Percentiles rank a stretch among this genome's conserved stretches.
These are phyloP conservation scores for Pachypsylla venusta DNA, from an alignment of 1,140 invertebrate genomes.

Conservation along the genomic window DNA sequence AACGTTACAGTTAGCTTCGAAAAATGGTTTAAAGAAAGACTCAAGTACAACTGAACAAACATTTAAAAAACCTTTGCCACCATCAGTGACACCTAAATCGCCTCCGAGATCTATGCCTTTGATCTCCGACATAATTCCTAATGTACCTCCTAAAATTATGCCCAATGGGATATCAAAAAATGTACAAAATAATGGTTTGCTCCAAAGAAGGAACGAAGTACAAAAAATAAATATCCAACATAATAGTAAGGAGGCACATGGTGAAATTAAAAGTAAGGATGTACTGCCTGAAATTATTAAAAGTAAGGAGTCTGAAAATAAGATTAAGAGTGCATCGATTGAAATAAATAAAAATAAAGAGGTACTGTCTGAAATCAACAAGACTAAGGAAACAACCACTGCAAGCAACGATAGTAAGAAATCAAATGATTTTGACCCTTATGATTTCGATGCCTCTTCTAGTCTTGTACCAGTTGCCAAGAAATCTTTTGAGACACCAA, in stretches of 20 bases:
- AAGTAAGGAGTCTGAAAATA: too few relatives aligned
- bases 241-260: too few relatives aligned
- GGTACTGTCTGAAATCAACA: background rate
- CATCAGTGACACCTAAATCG: background rate
- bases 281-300: too few relatives aligned
- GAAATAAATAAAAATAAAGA: background rate
- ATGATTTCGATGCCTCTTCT: slow-evolving; percentile 1
- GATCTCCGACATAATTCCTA: background rate
- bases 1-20: background rate
- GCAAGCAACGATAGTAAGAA: too few relatives aligned
- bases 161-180: background rate
- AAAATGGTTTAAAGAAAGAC: background rate
- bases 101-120: background rate
- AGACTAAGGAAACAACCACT: background rate
- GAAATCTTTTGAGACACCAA: background rate
- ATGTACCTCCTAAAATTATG: background rate
- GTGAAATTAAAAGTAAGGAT: too few relatives aligned
- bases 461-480: background rate
- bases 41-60: background rate
- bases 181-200: background rate
- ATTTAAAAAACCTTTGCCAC: slow-evolving; percentile 5
- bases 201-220: too few relatives aligned
- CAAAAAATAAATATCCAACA: too few relatives aligned
- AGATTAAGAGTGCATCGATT: too few relatives aligned
- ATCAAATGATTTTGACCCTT: background rate